Evolutionary conservation across 2,797 vertebrate species (phyloP), one percentile per base, ranked within the genome.

Genomic region (Helarctos malayanus): DNA sequence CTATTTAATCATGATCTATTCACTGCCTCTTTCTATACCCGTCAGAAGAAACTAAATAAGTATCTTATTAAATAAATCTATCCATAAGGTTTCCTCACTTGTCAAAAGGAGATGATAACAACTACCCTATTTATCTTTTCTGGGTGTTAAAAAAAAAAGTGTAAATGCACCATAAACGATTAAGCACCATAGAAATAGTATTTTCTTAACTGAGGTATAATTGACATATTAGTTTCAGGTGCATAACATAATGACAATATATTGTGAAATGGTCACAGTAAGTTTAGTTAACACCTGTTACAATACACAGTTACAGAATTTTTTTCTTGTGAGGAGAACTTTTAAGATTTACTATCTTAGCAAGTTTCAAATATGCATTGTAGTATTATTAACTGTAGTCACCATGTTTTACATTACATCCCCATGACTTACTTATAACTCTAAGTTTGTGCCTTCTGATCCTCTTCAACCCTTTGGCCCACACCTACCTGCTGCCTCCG

Each of bases 31-130:
- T 61, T 47, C 56, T 54, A 45, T 0, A 35, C 35, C 45, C 54
- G 61, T 61, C n/a, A 61, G 52, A 3, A 79, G 35, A n/a, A 89
- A 63, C 8, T 45, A 54, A 71, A 1, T 69, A 86, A 81, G 16
- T 54, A 86, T 80, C 65, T 56, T 56, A 38, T 47, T 47, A 89
- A 63, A 73, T 49, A 18, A 15, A 80, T n/a, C 11, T 32, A 78
- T 78, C 32, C 27, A n/a, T 56, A 89, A 83, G 27, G 32, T 57
- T 69, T 71, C 35, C 71, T 69, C 69, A 61, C 16, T 45, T 61
- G 25, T 82, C 49, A 61, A 83, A 95, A 92, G 32, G 41, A 95
- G 7, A 35, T 35, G 54, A 21, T 80, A 75, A 59, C 41, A 93
- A 79, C 16, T 71, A n/a, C 71, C 29, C 4, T 56, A 79, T 79